Evolutionary conservation across 2,113 vertebrate species (phyloP).

Genomic region (Limanda limanda): DNA sequence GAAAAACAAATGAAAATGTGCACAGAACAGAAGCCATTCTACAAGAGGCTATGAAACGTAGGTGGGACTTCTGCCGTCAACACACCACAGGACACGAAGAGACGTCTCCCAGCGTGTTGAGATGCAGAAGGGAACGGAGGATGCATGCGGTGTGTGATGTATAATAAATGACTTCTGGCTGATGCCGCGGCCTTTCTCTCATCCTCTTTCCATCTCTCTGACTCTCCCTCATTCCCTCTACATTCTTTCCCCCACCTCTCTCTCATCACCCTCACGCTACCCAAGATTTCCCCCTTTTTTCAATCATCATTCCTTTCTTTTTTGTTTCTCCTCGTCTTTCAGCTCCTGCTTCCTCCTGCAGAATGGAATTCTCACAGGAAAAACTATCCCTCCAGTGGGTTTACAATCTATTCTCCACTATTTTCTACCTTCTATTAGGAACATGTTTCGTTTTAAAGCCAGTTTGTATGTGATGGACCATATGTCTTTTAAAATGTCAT

Average conservation of each 20-base stretch:
- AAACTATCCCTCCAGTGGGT: neutral
- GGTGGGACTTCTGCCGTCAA: neutral
- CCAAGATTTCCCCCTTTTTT: slow-evolving; percentile 37
- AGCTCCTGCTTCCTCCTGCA: slow-evolving; percentile 2
- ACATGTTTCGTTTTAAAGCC: slow-evolving; percentile 5
- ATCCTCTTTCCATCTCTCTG: slow-evolving; percentile 30
- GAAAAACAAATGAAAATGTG: too few relatives aligned
- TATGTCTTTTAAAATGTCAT: slow-evolving; percentile 19
- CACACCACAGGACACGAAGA: neutral
- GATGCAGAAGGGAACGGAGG: neutral
- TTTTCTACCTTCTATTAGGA: neutral
- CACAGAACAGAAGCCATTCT: neutral
- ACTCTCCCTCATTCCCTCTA: slow-evolving; percentile 18
- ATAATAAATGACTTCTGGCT: slow-evolving; percentile 75
- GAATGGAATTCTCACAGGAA: neutral
- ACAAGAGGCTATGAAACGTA: neutral
- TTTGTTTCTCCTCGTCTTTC: neutral
- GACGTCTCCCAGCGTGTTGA: neutral
- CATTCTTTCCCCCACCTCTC: neutral
- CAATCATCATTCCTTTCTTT: slow-evolving; percentile 49
- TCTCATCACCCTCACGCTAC: slow-evolving; percentile 7
- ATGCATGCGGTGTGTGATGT: slow-evolving; percentile 54
- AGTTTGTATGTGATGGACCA: slow-evolving; percentile 15
- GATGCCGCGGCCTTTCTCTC: slow-evolving; percentile 50
- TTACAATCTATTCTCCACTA: slow-evolving; percentile 1